phyloP scores from a whole-genome alignment of 2,888 invertebrate genomes.

The Zygogramma bicolorata region DNA sequence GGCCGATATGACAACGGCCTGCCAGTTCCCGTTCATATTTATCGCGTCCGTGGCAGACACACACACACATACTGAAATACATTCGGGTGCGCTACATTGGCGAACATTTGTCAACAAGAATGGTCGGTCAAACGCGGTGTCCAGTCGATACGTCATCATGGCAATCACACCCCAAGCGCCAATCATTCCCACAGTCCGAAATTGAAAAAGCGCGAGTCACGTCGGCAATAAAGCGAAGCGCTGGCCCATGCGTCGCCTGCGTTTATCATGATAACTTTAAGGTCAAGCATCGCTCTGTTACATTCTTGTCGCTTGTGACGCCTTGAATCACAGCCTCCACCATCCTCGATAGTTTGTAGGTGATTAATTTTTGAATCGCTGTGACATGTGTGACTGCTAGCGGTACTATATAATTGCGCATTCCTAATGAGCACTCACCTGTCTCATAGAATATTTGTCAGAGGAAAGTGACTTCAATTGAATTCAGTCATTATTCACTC shows the following conservation, averaged over 20 bases:
- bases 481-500: no score
- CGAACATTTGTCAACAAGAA: constrained; percentile 61
- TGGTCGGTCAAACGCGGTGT: constrained; percentile 59
- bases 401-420: no score
- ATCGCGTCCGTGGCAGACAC: constrained; percentile 48
- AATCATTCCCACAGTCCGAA: constrained; percentile 67
- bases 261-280: constrained; percentile 65
- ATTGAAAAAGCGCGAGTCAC: constrained; percentile 69
- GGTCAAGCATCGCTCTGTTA: constrained; percentile 52
- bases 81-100: constrained; percentile 54
- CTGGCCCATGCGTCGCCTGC: constrained; percentile 65
- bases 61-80: constrained; percentile 44
- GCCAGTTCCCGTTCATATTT: constrained; percentile 48
- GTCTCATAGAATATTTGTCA: no score
- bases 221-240: constrained; percentile 67
- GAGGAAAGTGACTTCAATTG: no score
- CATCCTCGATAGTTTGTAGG: no score
- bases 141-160: constrained; percentile 67
- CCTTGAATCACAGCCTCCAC: constrained; percentile 58
- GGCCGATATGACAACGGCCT: constrained; percentile 42
- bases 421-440: no score
- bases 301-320: constrained; percentile 41
- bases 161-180: constrained; percentile 68
- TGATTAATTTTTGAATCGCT: no score
- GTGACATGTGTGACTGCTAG: no score